Evolutionary conservation across 1,140 invertebrate species (phyloP), one percentile per base, ranked within the genome.

Genomic region (Trichonephila inaurata): DNA sequence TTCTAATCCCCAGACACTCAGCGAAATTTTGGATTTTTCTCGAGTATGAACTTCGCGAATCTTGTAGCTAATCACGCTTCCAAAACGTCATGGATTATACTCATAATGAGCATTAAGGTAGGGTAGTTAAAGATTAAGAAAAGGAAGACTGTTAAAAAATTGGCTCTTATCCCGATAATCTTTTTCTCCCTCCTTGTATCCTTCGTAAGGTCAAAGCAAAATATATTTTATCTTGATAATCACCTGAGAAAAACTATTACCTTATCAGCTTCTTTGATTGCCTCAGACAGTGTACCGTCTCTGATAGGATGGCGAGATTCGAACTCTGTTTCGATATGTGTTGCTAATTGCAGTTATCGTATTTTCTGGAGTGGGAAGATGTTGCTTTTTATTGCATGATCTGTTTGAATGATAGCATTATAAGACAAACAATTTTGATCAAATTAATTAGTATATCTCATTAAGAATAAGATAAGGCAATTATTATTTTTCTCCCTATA

Each of bases 11-110:
- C 44, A 14, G 44, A 77, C 64, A 66, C 83, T 24, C 28, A 28
- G 24, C 2, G 12, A 83, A 91, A 61, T 83, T 91, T 62, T 19
- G 58, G 60, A 91, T 83, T 91, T 91, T 83, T n/a, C 69, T 83
- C 58, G 24, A 77, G 66, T 72, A 51, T 72, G 40, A 90, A 69
- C 12, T 58, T 44, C 2, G 44, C 33, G 24, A 64, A 83, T 91
- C 24, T 62, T 44, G 24, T 24, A 82, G 58, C 89, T 91, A 91
- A 91, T 91, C 72, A 91, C 21, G 28, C 51, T 82, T 82, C 24
- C 77, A 91, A 91, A 91, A 72, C 51, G n/a, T 24, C 69, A 61
- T 91, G 77, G 72, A 91, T 91, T 91, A 91, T 83, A 33, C 14
- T n/a, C 64, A 62, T 61, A 91, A 91, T 82, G 89, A 82, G 21